A percentile compares a stretch with the other conserved stretches of the same genome.
Conservation (phyloP, 2,113 vertebrate genomes). For the Macroglossus sobrinus region DNA sequence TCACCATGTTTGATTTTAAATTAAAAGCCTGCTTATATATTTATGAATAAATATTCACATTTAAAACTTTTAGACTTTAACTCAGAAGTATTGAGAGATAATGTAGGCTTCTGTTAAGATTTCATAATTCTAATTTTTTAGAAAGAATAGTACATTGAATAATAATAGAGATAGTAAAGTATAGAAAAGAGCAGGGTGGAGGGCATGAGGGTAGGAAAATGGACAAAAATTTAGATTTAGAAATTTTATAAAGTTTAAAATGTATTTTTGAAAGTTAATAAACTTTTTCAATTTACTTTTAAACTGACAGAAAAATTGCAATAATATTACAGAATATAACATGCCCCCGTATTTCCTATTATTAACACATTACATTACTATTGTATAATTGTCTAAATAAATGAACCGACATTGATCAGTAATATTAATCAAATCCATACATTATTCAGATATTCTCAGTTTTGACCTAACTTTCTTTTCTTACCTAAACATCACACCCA, state of each 20-base stretch:
- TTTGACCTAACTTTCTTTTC: neutral
- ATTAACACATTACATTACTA: neutral
- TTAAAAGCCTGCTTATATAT: neutral
- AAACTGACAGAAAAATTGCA: neutral
- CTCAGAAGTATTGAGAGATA: neutral
- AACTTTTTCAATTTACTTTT: neutral
- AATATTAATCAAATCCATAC: neutral
- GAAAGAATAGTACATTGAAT: neutral
- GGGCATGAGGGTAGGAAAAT: accelerated
- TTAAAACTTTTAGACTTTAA: neutral
- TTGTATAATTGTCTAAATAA: neutral
- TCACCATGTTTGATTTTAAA: neutral
- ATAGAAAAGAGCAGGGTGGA: accelerated
- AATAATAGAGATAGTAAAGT: neutral
- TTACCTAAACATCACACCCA: neutral
- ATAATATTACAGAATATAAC: neutral
- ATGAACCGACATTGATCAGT: neutral
- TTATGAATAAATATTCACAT: neutral
- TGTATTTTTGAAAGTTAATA: neutral
- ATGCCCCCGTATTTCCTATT: accelerated
- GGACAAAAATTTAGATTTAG: neutral
- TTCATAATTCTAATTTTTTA: neutral
- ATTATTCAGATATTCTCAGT: neutral
- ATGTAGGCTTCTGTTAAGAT: neutral
- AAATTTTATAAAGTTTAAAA: neutral